Base-by-base conservation (phyloP, 1,140 invertebrate species). In the Bombus cullumanus region DNA sequence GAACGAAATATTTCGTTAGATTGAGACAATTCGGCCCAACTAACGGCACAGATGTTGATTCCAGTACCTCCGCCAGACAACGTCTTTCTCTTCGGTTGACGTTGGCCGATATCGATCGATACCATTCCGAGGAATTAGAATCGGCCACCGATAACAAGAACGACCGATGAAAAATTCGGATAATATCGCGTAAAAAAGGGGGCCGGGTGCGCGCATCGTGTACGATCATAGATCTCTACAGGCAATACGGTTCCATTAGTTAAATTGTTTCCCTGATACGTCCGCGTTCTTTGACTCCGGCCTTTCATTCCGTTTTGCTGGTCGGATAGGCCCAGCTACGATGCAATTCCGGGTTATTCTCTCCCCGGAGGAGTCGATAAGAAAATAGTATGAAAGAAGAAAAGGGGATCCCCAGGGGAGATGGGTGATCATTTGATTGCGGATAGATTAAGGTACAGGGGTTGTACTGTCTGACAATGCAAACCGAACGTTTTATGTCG, bases 181-280 rank as follows among this genome's bases (percentile, higher is more conserved):
- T 88, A 78, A 34, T 64, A 66, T 69, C 47, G 47, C 59, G 62
- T 18, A 8, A 72, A 39, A 57, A 75, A 62, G 68, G 37, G 71
- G 13, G 22, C 34, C 71, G 34, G 37, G 28, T 47, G 74, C 25
- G 9, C 39, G 15, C 13, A 15, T 18, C 71, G 76, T 2, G 31
- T 22, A 43, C 71, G 86, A 88, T 86, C 89, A 39, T 75, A 71
- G 72, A 92, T 75, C 89, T 90, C 88, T 80, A 86, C 83, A 71
- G 87, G 90, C 91, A 90, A 94, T 93, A 93, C 92, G 85, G 90
- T 94, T 94, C 93, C 94, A 94, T 94, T 94, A 94, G 93, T 94
- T 94, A 94, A 94, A 94, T 94, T 94, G 93, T 94, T 94, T 93
- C 90, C 85, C 89, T 87, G 83, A 92, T 91, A 90, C 85, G 86